Evolutionary conservation across 2,888 invertebrate species (phyloP), one percentile per base, ranked within the genome.

Genomic region (Mycalesis mineus): DNA sequence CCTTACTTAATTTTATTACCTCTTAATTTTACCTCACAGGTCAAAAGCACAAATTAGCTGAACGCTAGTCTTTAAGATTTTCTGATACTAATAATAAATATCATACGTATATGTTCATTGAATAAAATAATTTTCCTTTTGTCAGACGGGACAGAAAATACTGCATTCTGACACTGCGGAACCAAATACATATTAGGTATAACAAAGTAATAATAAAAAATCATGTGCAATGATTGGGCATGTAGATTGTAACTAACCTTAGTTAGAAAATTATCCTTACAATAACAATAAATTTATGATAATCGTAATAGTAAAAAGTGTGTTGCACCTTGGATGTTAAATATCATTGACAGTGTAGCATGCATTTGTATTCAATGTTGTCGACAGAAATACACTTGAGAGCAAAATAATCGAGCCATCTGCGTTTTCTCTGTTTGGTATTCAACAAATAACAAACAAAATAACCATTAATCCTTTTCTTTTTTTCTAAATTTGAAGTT

Each of bases 71-170:
- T 5, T 5, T 22, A 22, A 22, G 2, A 22, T 5, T 22, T 5
- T 4, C 22, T 5, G 2, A 4, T 22, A 22, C 22, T 22, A 4
- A 22, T 22, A 22, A 5, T 22, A 22, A 2, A 4, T 22, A 22
- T 22, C 22, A 22, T 22, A n/a, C n/a, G n/a, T n/a, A 22, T 22
- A 22, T 5, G 5, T 22, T 22, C 5, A 22, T 22, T 22, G 22
- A 22, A 22, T 22, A 22, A 4, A 22, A 22, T 22, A 22, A 55
- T 67, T 77, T 76, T 75, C 72, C 68, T 76, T 77, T 77, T 74
- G 66, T 77, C 77, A 85, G 85, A 80, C 73, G 74, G 71, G 68
- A 76, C 69, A 73, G 79, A 75, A 76, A 75, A 75, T 67, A 74
- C 80, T 65, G 64, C 77, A 68, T 71, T 81, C 68, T 83, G 78